Conservation (phyloP, 2,888 invertebrate species). For the Dasysyrphus tricinctus region DNA sequence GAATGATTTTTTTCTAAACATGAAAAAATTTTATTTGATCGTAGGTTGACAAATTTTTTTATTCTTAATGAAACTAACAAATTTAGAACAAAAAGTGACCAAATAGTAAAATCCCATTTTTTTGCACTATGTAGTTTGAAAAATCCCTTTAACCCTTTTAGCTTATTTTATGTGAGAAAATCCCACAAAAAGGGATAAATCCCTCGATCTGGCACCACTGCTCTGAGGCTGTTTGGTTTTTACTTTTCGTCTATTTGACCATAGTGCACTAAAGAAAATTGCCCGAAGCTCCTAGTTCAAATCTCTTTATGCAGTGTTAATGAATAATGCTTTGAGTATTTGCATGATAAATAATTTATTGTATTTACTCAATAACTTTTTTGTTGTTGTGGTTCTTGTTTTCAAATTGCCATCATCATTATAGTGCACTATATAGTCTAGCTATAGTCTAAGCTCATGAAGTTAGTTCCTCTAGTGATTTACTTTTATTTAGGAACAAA, state of each 20-base stretch:
- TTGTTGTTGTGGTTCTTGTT: conserved; percentile 1
- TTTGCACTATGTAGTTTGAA: too few relatives aligned
- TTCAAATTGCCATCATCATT: conserved; percentile 33
- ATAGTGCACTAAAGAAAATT: conserved; percentile 6
- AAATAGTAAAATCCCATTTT: too few relatives aligned
- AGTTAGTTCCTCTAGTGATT: background rate
- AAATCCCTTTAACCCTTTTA: too few relatives aligned
- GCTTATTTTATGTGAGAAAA: too few relatives aligned
- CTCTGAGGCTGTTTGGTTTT: background rate
- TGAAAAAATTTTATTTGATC: too few relatives aligned
- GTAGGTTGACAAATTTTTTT: too few relatives aligned
- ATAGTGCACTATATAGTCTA: background rate
- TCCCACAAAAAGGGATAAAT: too few relatives aligned
- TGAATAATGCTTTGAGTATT: background rate
- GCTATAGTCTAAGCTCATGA: background rate
- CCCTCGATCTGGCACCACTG: too few relatives aligned
- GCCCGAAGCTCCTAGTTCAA: background rate
- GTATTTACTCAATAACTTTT: conserved; percentile 51
- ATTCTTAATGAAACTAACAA: too few relatives aligned
- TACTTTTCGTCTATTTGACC: conserved; percentile 20
- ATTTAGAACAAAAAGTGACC: too few relatives aligned
- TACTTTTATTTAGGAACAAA: background rate
- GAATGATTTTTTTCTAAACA: too few relatives aligned
- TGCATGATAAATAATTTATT: conserved; percentile 41
- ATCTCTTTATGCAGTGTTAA: background rate